Base-by-base conservation (phyloP, 2,113 vertebrate genomes). In the Ibidorhyncha struthersii region DNA sequence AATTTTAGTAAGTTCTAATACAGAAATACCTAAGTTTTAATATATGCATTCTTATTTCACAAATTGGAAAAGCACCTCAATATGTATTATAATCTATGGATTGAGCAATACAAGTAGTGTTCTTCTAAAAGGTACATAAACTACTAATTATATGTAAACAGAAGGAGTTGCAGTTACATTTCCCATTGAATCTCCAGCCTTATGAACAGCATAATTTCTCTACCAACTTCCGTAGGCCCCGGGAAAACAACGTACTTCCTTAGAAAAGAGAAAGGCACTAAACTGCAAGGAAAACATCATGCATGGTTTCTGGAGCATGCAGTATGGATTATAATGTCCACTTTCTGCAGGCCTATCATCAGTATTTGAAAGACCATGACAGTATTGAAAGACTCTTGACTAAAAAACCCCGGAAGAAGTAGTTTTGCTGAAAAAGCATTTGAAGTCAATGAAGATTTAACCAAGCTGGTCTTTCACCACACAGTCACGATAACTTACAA, bases 321-420 rank as follows among this genome's bases (percentile, higher is more conserved):
- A 34, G 16, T 6, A 18, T 1, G 30, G 47, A 7, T 50, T 56
- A 45, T 12, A 26, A 52, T 0, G 6, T 5, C 21, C 26, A 10
- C 49, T 25, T 72, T 30, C 43, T 50, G 26, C 71, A 69, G 20
- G 19, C 66, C 49, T 26, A 29, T 6, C 22, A 22, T 12, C 43
- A 27, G 10, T 6, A 21, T 38, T 53, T 38, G 55, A 70, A 74
- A 90, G 61, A 45, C 9, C 0, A 0, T 8, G 32, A 50, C 32
- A 19, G 40, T 12, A 41, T 17, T 34, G 16, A 50, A 56, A 67
- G 20, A 61, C 11, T 45, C 25, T 14, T 69, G 43, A 34, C 55
- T 21, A 47, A 63, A 74, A 62, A 43, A 27, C 2, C 11, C 14
- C 45, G n/a, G 41, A 71, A 18, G 43, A 76, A 72, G 43, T 2